Evolutionary conservation across 2,113 vertebrate genomes (phyloP), one percentile per base, ranked within the genome.

Genomic region (Cacatua alba): DNA sequence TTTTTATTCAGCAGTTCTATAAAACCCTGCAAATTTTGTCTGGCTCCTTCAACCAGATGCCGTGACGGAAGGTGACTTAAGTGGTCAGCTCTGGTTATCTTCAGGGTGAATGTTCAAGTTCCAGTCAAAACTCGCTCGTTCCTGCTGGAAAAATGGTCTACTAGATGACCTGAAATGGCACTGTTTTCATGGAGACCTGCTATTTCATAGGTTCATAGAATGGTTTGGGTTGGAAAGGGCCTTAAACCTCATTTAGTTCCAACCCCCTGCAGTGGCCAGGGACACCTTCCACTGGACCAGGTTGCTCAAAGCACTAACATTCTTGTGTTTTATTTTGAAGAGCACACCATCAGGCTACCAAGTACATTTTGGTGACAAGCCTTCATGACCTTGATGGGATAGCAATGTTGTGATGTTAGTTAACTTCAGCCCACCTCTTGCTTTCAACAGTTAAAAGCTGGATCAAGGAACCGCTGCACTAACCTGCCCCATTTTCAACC

Each of bases 401-500:
- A 15, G 63, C 8, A 9, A 17, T 1, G 7, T 4, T 11, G 12
- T 11, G 39, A 3, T 13, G 20, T 26, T 21, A 48, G 31, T 31
- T 23, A 48, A 17, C 43, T 43, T 62, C 6, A 35, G 17, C 24
- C 31, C 39, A 3, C 3, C 37, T 35, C 24, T 31, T 46, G 26
- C 51, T n/a, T 37, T 68, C 31, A 46, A 31, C 19, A 18, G 11
- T 11, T 14, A 10, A 12, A n/a, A 52, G 52, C 29, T 16, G 31
- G 17, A 2, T 2, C 3, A 1, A 49, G 28, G 35, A 46, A 2
- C 11, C 28, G 4, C 5, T 2, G 26, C 10, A 7, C 14, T 7
- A 16, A 6, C 26, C 26, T 8, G 59, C 23, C 4, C 28, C 1
- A 1, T 53, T 29, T 53, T 53, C 51, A 53, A 53, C 9, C 13